Conservation (phyloP, 2,888 invertebrate species). For the Lithophane leautieri region DNA sequence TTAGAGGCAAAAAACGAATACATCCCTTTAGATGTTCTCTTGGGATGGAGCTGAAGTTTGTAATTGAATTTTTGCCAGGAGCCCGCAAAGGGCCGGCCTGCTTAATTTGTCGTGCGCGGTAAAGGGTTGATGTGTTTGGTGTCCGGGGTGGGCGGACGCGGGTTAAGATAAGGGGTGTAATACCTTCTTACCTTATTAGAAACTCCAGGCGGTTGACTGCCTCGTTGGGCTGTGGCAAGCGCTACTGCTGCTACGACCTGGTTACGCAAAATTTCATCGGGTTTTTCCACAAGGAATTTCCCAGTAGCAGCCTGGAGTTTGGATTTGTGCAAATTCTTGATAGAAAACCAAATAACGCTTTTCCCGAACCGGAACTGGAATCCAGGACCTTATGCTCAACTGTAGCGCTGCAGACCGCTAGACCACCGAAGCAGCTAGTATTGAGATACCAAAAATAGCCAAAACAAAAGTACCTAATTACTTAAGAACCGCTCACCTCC, state of each 20-base stretch:
- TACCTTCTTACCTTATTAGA: slow-evolving; percentile 1
- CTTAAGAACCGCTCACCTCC: slow-evolving; percentile 44
- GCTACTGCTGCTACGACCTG: neutral
- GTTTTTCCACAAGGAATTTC: neutral
- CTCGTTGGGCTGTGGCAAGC: neutral
- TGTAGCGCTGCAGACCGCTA: too few relatives aligned
- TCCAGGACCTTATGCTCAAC: too few relatives aligned
- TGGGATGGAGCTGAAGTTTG: slow-evolving; percentile 88
- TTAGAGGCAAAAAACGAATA: slow-evolving; percentile 84
- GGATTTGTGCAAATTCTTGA: too few relatives aligned
- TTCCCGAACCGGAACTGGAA: too few relatives aligned
- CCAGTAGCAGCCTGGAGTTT: too few relatives aligned
- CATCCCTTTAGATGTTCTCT: slow-evolving; percentile 86
- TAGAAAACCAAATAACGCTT: too few relatives aligned
- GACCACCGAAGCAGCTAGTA: neutral
- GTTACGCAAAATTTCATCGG: neutral
- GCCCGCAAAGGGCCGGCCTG: slow-evolving; percentile 89
- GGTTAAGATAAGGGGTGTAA: neutral
- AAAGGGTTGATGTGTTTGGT: slow-evolving; percentile 81
- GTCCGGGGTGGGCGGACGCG: slow-evolving; percentile 59
- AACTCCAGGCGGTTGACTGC: neutral
- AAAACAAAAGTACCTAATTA: neutral
- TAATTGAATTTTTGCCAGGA: slow-evolving; percentile 90
- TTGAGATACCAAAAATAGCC: neutral
- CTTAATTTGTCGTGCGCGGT: slow-evolving; percentile 87